Base-by-base conservation (phyloP, 2,888 invertebrate genomes). In the Dendrolimus pini region DNA sequence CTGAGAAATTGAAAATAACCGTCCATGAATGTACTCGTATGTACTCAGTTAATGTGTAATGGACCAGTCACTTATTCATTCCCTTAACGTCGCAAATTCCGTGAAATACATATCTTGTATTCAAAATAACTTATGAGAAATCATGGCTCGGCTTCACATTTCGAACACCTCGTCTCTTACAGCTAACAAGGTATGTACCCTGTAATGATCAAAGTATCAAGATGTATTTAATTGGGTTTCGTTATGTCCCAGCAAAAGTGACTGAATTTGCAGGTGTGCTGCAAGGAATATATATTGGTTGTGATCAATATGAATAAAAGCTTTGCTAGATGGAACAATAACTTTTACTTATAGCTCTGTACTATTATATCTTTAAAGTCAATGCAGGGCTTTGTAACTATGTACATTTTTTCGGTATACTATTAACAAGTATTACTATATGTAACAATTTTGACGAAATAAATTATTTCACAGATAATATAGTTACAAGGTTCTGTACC, bases 201-300 rank as follows among this genome's bases (percentile, higher is more conserved):
- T 71, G 78, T 85, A 87, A 85, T 87, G 87, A 88, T 85, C 82
- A 67, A 73, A 74, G 78, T 82, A 89, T 90, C 90, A 77, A 86
- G 90, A 90, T 90, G 84, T 86, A 87, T 88, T 89, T 89, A 90
- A 89, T 85, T 85, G 85, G 85, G 70, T 79, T 83, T 83, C 80
- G 82, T 80, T 82, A 78, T 78, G 79, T 78, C 69, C 69, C 64
- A 69, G 69, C 74, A 73, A 47, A 47, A 47, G 73, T 72, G 71
- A 73, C 71, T 71, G 71, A 70, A 68, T 77, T 78, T 64, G 81
- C 86, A 85, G 83, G 84, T 87, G 84, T 82, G 75, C 72, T 62
- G 72, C 77, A 80, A 79, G 76, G 77, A 82, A 82, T 85, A 83
- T 82, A 80, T 80, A 83, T 82, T 74, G 71, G 68, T 71, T 71